Conservation (phyloP, 2,797 vertebrate species). For the Cryptoblepharus egeriae region DNA sequence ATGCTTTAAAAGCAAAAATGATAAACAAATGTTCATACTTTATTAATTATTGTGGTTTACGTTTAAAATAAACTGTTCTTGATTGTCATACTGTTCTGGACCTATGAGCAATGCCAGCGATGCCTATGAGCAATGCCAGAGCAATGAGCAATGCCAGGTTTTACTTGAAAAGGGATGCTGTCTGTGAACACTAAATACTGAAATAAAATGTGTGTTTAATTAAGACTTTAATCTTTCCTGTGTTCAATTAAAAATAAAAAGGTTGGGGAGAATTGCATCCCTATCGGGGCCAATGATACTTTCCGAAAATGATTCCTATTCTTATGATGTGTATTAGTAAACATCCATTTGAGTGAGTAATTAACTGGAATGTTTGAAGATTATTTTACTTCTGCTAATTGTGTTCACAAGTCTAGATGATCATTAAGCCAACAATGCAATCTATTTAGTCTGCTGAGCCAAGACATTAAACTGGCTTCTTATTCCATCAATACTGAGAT, state of each 20-base stretch:
- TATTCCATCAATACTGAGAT: constrained; percentile 34
- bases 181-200: constrained; percentile 78
- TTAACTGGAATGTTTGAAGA: constrained; percentile 70
- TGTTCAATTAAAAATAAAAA: constrained; percentile 62
- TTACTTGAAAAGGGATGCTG: constrained; percentile 76
- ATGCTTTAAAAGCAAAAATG: background rate
- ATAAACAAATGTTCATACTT: constrained; percentile 59
- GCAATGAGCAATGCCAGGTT: constrained; percentile 71
- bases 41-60: constrained; percentile 64
- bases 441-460: constrained; percentile 29
- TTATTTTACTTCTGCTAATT: constrained; percentile 72
- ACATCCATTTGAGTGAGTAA: constrained; percentile 71
- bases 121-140: too few relatives aligned
- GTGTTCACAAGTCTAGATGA: constrained; percentile 56
- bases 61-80: constrained; percentile 75
- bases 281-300: constrained; percentile 75
- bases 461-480: constrained; percentile 32
- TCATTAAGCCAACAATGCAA: constrained; percentile 54
- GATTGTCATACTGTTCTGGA: constrained; percentile 77
- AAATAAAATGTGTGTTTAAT: constrained; percentile 82
- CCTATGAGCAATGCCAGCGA: constrained; percentile 69
- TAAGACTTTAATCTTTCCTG: constrained; percentile 77
- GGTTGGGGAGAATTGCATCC: constrained; percentile 51
- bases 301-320: constrained; percentile 70
- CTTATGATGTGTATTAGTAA: constrained; percentile 71